Conservation (phyloP, 2,797 vertebrate species). For the Kryptopterus vitreolus region DNA sequence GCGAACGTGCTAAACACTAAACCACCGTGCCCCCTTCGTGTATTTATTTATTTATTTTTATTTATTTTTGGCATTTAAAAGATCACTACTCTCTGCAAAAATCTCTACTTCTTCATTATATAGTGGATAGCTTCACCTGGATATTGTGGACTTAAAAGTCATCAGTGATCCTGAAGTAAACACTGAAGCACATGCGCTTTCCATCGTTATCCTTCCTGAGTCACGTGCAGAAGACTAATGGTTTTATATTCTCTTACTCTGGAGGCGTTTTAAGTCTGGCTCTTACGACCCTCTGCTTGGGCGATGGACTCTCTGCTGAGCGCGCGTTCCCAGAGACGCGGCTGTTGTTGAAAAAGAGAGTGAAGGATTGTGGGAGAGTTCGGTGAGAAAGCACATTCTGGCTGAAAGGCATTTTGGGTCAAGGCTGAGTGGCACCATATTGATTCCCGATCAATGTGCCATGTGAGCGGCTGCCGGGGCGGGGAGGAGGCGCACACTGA, state of each 20-base stretch:
- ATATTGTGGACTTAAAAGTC: neutral
- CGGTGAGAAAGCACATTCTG: constrained; percentile 54
- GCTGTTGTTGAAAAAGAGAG: constrained; percentile 39
- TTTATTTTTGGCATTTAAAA: neutral
- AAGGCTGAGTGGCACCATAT: constrained; percentile 64
- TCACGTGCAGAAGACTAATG: neutral
- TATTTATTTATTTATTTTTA: neutral
- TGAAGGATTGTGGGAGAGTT: constrained; percentile 33
- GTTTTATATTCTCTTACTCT: neutral
- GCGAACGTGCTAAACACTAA: too few relatives aligned
- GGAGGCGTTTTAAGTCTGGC: neutral
- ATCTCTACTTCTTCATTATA: neutral
- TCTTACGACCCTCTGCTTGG: neutral
- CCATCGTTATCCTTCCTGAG: too few relatives aligned
- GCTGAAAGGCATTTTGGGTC: constrained; percentile 57
- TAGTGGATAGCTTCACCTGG: neutral
- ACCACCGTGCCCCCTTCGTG: neutral
- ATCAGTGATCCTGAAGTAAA: neutral
- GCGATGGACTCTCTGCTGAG: neutral
- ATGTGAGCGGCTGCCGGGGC: constrained; percentile 33
- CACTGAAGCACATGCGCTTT: too few relatives aligned
- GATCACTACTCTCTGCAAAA: neutral
- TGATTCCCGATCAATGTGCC: constrained; percentile 61
- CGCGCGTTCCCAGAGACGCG: constrained; percentile 7
- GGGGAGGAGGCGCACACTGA: constrained; percentile 4